Evolutionary conservation across 2,797 vertebrate species (phyloP).

Genomic region (Natrix natrix): DNA sequence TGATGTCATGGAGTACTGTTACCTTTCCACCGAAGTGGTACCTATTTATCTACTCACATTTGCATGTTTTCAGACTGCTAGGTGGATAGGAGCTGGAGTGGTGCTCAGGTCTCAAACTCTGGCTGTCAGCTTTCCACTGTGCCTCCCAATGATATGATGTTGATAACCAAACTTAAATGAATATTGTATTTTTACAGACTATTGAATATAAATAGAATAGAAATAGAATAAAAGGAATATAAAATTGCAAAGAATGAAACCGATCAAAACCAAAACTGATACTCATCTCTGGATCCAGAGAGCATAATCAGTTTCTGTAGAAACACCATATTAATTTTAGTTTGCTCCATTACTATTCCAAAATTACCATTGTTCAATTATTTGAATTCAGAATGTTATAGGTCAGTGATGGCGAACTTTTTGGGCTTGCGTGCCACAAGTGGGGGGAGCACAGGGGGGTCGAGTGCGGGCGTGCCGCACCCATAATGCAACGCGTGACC

Average conservation of each 20-base stretch:
- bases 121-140: neutral
- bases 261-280: neutral
- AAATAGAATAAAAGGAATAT: neutral
- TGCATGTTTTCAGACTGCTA: neutral
- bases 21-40: neutral
- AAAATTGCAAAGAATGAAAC: neutral
- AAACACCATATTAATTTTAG: neutral
- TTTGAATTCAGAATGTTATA: neutral
- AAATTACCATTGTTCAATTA: neutral
- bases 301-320: neutral
- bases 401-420: neutral
- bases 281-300: neutral
- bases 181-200: neutral
- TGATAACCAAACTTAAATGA: neutral
- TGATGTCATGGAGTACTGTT: neutral
- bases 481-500: too few relatives aligned
- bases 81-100: neutral
- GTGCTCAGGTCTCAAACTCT: neutral
- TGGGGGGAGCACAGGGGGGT: too few relatives aligned
- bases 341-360: neutral
- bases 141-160: neutral
- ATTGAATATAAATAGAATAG: neutral
- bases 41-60: neutral
- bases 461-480: too few relatives aligned
- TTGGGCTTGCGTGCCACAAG: too few relatives aligned